These are phyloP conservation scores for Drosophila kambysellisi DNA, from an alignment of 2,888 invertebrate species.

Conservation along the genomic window DNA sequence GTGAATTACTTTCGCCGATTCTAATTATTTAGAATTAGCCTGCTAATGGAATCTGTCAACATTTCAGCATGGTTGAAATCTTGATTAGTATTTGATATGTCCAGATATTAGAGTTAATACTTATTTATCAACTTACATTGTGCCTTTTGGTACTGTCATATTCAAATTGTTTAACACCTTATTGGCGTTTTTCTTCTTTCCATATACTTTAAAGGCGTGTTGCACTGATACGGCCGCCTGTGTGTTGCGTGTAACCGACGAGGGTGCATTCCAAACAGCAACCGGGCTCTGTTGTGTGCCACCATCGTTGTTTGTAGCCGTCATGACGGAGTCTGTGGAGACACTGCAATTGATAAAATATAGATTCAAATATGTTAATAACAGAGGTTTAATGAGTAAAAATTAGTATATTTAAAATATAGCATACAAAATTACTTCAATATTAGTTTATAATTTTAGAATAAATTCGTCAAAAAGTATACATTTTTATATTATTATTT, in stretches of 20 bases:
- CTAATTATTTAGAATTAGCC: conserved; percentile 38
- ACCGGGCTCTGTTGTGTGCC: conserved; percentile 76
- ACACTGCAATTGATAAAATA: conserved; percentile 73
- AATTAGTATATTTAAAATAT: conserved; percentile 3
- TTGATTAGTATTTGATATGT: conserved; percentile 12
- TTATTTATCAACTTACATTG: conserved; percentile 91
- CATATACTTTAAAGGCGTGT: conserved; percentile 95
- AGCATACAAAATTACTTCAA: not conserved
- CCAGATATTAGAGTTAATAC: not conserved
- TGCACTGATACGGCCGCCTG: conserved; percentile 95
- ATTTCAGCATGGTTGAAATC: conserved; percentile 55
- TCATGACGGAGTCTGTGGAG: conserved; percentile 83
- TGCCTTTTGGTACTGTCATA: conserved; percentile 97
- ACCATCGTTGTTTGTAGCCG: conserved; percentile 83
- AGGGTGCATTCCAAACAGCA: conserved; percentile 86
- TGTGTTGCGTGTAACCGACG: conserved; percentile 77
- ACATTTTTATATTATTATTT: not conserved
- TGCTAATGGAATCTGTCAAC: conserved; percentile 59
- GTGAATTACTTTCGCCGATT: conserved; percentile 68
- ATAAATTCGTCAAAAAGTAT: conserved; percentile 1
- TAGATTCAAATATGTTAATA: conserved; percentile 16
- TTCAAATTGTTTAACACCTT: conserved; percentile 95
- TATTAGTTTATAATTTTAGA: not conserved
- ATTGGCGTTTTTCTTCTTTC: conserved; percentile 93
- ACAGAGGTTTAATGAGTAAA: not conserved